Base-by-base conservation (phyloP, 1,140 invertebrate species). In the Drosophila nasuta region DNA sequence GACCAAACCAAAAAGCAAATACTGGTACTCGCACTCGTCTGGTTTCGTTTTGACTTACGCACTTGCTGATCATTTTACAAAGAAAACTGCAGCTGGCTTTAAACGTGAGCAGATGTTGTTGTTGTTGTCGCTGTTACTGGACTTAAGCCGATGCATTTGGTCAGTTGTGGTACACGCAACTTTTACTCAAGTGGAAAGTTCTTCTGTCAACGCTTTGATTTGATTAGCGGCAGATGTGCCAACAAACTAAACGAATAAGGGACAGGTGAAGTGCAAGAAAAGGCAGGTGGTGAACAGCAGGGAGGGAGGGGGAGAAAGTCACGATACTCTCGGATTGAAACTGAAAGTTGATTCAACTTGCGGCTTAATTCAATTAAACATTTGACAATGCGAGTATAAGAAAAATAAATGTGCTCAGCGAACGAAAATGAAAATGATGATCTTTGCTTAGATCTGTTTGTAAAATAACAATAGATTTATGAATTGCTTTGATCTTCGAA, bases 1-100 rank as follows among this genome's bases (percentile, higher is more conserved):
- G 80, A 81, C 80, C 83, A 87, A 77, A 66, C 82, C 83, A 87
- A 89, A 89, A 89, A 89, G 75, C 65, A 81, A 89, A 89, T 38
- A 56, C 52, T 56, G 33, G 46, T 88, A 77, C 83, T 51, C 33
- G 52, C 33, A 33, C 6, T 38, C 33, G 33, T 77, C 64, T 76
- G 41, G 74, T 73, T 77, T 71, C 67, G 56, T 69, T 77, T 68
- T 78, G 69, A 80, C 64, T 83, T 70, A 80, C 83, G 85, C 83
- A 87, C 70, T 63, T 66, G 70, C 54, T 71, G 74, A 71, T 59
- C 74, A 76, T 62, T 67, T 38, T 38, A 48, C 57, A 33, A 46
- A 49, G 72, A 10, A 52, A 66, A 75, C 62, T 75, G 74, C 51
- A 79, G 62, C 72, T 57, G 43, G 75, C 69, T 62, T 57, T 33